phyloP scores from a whole-genome alignment of 2,888 invertebrate species.

The Lepidonotus clava region DNA sequence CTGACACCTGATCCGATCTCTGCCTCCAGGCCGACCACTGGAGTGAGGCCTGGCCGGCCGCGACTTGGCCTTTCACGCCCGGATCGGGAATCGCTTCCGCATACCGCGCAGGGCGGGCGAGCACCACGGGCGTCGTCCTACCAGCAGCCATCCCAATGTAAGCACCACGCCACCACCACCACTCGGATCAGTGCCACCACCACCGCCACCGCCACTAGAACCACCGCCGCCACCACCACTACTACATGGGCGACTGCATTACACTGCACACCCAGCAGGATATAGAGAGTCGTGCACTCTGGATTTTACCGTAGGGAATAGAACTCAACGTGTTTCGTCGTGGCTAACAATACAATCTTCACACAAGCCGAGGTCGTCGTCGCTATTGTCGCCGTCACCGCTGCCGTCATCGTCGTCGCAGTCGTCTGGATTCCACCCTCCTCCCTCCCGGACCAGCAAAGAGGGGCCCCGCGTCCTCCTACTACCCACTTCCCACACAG shows the following conservation, averaged over 20 bases:
- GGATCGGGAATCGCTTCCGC: too few species aligned
- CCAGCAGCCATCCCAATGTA: background rate
- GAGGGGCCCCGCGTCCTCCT: too few species aligned
- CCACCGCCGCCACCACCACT: background rate
- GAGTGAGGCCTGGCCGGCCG: too few species aligned
- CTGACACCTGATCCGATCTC: too few species aligned
- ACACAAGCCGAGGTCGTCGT: background rate
- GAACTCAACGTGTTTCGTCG: too few species aligned
- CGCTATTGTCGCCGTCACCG: background rate
- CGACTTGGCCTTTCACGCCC: too few species aligned
- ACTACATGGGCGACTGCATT: background rate
- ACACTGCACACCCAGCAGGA: background rate
- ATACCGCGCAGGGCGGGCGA: too few species aligned
- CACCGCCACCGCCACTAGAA: too few species aligned
- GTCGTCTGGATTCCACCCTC: background rate
- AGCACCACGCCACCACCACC: background rate
- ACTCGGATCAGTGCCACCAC: background rate
- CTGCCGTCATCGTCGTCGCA: background rate
- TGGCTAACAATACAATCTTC: background rate
- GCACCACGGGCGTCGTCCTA: background rate
- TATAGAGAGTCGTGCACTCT: background rate
- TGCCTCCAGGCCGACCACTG: too few species aligned
- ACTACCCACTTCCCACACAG: background rate
- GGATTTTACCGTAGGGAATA: conserved; percentile 17
- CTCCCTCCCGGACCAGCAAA: background rate